Evolutionary conservation across 1,140 invertebrate species (phyloP).

Genomic region (Halesus radiatus): DNA sequence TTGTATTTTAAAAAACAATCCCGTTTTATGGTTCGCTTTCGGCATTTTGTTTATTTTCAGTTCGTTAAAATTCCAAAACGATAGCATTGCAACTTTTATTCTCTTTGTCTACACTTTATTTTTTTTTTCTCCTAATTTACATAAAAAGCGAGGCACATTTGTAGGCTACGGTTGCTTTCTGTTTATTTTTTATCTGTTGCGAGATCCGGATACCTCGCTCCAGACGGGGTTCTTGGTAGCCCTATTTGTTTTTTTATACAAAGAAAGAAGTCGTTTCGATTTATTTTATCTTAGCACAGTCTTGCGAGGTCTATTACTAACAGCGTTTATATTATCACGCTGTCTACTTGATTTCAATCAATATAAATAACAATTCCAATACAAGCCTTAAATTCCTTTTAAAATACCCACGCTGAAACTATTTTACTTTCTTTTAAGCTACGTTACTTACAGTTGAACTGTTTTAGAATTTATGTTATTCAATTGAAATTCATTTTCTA

Average conservation of each 20-base stretch:
- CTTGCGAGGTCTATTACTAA: conserved; percentile 20
- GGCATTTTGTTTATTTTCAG: conserved; percentile 23
- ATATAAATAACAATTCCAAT: too few species aligned
- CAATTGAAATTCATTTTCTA: too few species aligned
- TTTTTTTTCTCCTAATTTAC: conserved; percentile 54
- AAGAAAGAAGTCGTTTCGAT: conserved; percentile 31
- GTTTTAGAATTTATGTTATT: too few species aligned
- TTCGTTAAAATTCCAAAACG: conserved; percentile 38
- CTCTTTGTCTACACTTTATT: conserved; percentile 38
- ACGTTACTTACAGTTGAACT: too few species aligned
- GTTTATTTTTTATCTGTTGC: conserved; percentile 56
- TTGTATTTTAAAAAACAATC: conserved; percentile 1
- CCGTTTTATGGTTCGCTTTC: background rate
- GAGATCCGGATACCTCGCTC: conserved; percentile 53
- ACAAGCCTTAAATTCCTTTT: too few species aligned
- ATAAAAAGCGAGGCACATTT: conserved; percentile 58
- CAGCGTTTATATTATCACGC: conserved; percentile 10
- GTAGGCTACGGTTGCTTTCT: conserved; percentile 55
- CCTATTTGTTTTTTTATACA: conserved; percentile 33
- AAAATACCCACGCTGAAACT: too few species aligned
- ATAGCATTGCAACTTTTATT: conserved; percentile 44
- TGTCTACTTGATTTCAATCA: too few species aligned
- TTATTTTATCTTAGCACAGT: conserved; percentile 41
- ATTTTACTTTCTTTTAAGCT: too few species aligned
- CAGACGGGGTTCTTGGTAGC: conserved; percentile 20